A percentile compares a stretch with the other conserved stretches of the same genome.
Evolutionary conservation across 2,113 vertebrate genomes (phyloP).

Genomic region (Falco punctatus): DNA sequence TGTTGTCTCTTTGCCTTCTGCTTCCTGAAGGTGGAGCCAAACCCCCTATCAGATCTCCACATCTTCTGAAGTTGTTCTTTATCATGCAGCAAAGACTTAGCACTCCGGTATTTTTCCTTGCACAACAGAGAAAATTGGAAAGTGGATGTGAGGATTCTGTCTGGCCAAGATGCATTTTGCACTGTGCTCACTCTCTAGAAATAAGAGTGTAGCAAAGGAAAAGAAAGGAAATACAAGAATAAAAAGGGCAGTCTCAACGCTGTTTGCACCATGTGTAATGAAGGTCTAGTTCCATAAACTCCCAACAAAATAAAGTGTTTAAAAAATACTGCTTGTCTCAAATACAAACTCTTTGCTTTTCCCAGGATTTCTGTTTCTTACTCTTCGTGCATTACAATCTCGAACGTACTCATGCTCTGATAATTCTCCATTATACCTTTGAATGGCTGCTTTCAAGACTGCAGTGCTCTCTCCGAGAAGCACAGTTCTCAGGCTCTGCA

Average conservation of each 20-base stretch:
- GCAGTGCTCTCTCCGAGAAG: conserved; percentile 1
- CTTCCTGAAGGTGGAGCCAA: conserved; percentile 78
- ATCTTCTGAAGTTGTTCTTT: not conserved
- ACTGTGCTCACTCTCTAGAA: not conserved
- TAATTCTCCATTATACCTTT: conserved; percentile 1
- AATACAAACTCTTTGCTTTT: not conserved
- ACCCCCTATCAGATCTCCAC: conserved; percentile 49
- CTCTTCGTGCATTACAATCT: not conserved
- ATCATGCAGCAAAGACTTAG: not conserved
- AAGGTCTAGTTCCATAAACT: not conserved
- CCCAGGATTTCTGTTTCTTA: not conserved
- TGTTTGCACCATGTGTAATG: not conserved
- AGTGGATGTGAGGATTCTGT: conserved; percentile 16
- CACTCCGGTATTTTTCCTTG: not conserved
- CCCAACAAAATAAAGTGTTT: not conserved
- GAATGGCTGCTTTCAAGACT: conserved; percentile 56
- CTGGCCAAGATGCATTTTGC: conserved; percentile 31
- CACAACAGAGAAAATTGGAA: not conserved
- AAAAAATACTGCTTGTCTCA: not conserved
- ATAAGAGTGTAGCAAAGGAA: conserved; percentile 39
- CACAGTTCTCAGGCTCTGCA: conserved; percentile 38
- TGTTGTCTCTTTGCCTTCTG: conserved; percentile 15
- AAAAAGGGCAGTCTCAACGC: not conserved
- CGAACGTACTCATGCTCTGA: not conserved
- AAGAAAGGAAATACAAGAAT: conserved; percentile 31